A percentile compares a stretch with the other conserved stretches of the same genome.
phyloP scores from a whole-genome alignment of 2,888 invertebrate genomes.

The Dynastes grantii region DNA sequence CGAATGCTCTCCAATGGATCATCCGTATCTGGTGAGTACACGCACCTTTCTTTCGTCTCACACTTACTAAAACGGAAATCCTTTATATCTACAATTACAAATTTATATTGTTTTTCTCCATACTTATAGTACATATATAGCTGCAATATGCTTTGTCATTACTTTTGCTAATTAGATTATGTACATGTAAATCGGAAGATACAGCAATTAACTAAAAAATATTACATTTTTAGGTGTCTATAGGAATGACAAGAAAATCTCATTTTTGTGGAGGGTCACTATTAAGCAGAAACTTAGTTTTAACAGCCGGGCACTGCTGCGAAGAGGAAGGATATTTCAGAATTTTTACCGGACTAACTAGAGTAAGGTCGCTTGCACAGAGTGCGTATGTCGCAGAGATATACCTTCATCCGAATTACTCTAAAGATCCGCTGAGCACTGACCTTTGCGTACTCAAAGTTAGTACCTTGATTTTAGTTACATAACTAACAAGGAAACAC shows the following conservation, averaged over 20 bases:
- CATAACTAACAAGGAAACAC: no score
- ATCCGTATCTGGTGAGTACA: constrained; percentile 35
- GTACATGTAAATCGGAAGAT: no score
- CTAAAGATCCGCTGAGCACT: constrained; percentile 21
- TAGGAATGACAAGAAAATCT: constrained; percentile 3
- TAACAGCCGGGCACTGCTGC: constrained; percentile 38
- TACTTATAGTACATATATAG: no score
- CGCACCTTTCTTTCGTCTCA: background rate
- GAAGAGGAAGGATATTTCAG: constrained; percentile 27
- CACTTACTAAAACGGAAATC: background rate
- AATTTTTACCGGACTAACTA: constrained; percentile 23
- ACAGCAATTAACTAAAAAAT: no score
- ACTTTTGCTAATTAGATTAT: no score
- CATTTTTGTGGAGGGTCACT: constrained; percentile 40
- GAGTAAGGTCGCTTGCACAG: constrained; percentile 9
- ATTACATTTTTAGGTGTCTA: constrained; percentile 22
- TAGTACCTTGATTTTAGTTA: constrained; percentile 4
- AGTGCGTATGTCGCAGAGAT: constrained; percentile 13
- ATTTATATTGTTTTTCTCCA: no score
- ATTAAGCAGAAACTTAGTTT: constrained; percentile 31
- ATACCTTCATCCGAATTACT: constrained; percentile 26
- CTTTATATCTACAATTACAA: no score
- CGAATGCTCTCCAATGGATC: constrained; percentile 36
- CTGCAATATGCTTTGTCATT: no score
- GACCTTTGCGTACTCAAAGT: constrained; percentile 35